A percentile compares a stretch with the other conserved stretches of the same genome.
These are phyloP conservation scores for Cranoglanis bouderius DNA, from an alignment of 2,113 vertebrate genomes.

Conservation along the genomic window DNA sequence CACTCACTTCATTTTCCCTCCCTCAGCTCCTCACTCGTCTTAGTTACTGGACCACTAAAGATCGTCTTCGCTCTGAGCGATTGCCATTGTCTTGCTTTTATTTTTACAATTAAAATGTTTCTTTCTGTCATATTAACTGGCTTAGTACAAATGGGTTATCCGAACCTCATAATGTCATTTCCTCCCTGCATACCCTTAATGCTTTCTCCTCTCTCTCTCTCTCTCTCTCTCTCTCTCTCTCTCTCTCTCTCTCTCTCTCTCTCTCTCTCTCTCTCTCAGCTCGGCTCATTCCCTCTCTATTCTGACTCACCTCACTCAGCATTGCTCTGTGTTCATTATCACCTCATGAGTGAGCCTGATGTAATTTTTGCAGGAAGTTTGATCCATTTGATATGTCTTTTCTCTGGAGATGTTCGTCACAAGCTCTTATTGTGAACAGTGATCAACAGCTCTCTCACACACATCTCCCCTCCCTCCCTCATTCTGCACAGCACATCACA, in stretches of 20 bases:
- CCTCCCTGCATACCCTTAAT: not conserved
- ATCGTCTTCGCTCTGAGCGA: not conserved
- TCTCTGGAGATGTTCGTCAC: conserved; percentile 37
- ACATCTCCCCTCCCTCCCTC: not conserved
- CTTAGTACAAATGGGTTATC: not conserved
- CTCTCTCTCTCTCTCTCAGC: conserved; percentile 38
- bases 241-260: conserved; percentile 19
- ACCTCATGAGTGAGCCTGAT: conserved; percentile 56
- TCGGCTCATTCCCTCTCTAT: conserved; percentile 5
- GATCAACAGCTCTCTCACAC: conserved; percentile 42
- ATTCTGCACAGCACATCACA: not conserved
- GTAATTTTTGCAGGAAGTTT: conserved; percentile 58
- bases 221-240: conserved; percentile 43
- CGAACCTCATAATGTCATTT: not conserved
- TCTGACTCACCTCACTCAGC: conserved; percentile 38
- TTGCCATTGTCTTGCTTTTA: not conserved
- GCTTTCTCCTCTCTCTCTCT: not conserved
- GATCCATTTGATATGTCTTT: conserved; percentile 43
- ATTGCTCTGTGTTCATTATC: conserved; percentile 37
- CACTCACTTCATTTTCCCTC: conserved; percentile 24
- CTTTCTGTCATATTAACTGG: not conserved
- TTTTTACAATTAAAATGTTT: not conserved
- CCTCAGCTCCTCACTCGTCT: conserved; percentile 16
- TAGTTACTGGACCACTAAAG: conserved; percentile 9
- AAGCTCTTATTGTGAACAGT: conserved; percentile 45